Evolutionary conservation across 2,888 invertebrate species (phyloP).

Genomic region (Tricholauxania praeusta): DNA sequence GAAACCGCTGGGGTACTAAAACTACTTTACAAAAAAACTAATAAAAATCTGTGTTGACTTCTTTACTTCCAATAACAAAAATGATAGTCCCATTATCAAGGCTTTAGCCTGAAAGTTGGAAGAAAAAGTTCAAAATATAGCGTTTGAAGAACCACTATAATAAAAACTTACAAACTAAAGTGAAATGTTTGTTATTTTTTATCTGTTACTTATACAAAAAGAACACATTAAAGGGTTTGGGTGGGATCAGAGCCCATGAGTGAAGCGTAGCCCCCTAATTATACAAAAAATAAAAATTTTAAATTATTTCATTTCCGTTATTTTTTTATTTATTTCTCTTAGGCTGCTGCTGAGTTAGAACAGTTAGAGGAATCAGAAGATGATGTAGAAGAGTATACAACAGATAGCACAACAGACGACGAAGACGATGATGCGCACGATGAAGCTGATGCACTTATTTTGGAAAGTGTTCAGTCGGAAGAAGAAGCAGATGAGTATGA

Average conservation of each 20-base stretch:
- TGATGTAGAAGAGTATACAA: constrained; percentile 52
- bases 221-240: too few relatives aligned
- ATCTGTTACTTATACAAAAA: too few relatives aligned
- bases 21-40: too few relatives aligned
- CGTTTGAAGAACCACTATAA: too few relatives aligned
- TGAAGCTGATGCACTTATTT: constrained; percentile 50
- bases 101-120: too few relatives aligned
- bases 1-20: too few relatives aligned
- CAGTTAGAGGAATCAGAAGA: constrained; percentile 52
- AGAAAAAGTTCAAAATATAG: too few relatives aligned
- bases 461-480: constrained; percentile 43
- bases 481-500: constrained; percentile 31
- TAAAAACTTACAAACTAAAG: too few relatives aligned
- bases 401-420: constrained; percentile 54
- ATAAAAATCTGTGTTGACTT: too few relatives aligned
- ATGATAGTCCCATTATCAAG: neutral
- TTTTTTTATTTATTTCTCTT: neutral
- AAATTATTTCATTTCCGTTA: neutral
- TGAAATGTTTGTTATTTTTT: too few relatives aligned
- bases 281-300: neutral
- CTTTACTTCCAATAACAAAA: neutral
- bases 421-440: constrained; percentile 51
- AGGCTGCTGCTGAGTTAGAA: constrained; percentile 63
- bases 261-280: too few relatives aligned
- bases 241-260: too few relatives aligned